Base-by-base conservation (phyloP, 1,140 invertebrate genomes). In the Aphaenogaster ashmeadi region DNA sequence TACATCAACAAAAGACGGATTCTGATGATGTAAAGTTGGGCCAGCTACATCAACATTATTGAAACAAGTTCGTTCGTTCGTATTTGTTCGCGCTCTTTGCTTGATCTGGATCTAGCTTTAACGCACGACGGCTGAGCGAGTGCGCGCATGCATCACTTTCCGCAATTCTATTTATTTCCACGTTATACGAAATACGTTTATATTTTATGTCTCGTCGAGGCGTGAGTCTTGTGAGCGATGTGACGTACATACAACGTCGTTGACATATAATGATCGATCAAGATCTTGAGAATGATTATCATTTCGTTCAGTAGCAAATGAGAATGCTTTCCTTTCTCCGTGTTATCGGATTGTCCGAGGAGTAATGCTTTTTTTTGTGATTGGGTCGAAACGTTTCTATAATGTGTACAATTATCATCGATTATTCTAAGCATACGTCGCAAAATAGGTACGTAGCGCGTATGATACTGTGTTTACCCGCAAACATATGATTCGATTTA, bases 391-490 rank as follows among this genome's bases (percentile, higher is more conserved):
- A 84, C 54, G 27, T 84, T 74, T 60, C 69, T 84, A 84, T 74
- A 74, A 38, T 84, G 54, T 84, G 80, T 84, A 84, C 33, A 36
- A 60, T 74, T 84, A 74, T 74, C 54, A 13, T 84, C 54, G 56
- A 74, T 74, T 75, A 84, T 74, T 84, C 69, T 84, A 58, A 79
- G 81, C 71, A 62, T 86, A 78, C 83, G 60, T 78, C 58, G 71
- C 47, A 79, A 69, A 77, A 87, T 87, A 85, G 69, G 69, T 74
- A 89, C 75, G 79, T 88, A 85, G 56, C 60, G 86, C 67, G 79
- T 88, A 66, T 79, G 74, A 52, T 87, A 89, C 52, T 89, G 86
- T 89, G 88, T 89, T 85, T 58, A 89, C 66, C 79, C 72, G 67
- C 72, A 84, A 89, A 88, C 80, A 72, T 83, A 36, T 83, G 27